These are phyloP conservation scores for Molanna angustata DNA, from an alignment of 2,888 invertebrate species.

Conservation along the genomic window DNA sequence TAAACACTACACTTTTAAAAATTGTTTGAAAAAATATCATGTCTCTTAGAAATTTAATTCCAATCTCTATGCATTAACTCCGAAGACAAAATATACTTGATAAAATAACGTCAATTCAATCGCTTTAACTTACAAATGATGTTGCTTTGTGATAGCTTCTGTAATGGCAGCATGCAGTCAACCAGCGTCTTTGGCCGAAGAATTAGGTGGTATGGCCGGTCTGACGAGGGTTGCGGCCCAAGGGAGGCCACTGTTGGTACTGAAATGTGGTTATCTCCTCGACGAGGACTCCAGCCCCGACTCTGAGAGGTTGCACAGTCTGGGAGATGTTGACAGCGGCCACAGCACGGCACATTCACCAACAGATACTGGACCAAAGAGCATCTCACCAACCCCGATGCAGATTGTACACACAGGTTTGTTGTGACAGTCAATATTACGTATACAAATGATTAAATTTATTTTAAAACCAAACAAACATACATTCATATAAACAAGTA, in stretches of 20 bases:
- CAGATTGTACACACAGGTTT: constrained; percentile 49
- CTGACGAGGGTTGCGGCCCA: constrained; percentile 26
- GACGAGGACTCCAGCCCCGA: constrained; percentile 86
- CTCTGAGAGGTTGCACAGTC: constrained; percentile 74
- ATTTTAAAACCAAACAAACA: neutral
- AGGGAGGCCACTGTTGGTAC: constrained; percentile 60
- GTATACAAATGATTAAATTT: neutral
- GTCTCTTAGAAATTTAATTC: too few relatives aligned
- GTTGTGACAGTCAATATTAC: too few relatives aligned
- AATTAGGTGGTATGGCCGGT: constrained; percentile 43
- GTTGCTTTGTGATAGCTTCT: constrained; percentile 12
- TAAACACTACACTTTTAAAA: too few relatives aligned
- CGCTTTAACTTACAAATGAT: too few relatives aligned
- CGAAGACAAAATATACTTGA: too few relatives aligned
- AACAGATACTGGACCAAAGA: constrained; percentile 77
- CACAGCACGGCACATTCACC: constrained; percentile 91
- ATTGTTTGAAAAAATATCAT: too few relatives aligned
- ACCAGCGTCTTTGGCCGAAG: constrained; percentile 67
- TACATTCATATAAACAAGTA: too few relatives aligned
- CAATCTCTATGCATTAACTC: too few relatives aligned
- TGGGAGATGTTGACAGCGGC: constrained; percentile 80
- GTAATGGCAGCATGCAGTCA: constrained; percentile 43
- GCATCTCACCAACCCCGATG: constrained; percentile 72
- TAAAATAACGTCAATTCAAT: too few relatives aligned
- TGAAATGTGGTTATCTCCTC: constrained; percentile 71